phyloP scores from a whole-genome alignment of 1,140 invertebrate genomes.

The Oreohelix idahoensis region DNA sequence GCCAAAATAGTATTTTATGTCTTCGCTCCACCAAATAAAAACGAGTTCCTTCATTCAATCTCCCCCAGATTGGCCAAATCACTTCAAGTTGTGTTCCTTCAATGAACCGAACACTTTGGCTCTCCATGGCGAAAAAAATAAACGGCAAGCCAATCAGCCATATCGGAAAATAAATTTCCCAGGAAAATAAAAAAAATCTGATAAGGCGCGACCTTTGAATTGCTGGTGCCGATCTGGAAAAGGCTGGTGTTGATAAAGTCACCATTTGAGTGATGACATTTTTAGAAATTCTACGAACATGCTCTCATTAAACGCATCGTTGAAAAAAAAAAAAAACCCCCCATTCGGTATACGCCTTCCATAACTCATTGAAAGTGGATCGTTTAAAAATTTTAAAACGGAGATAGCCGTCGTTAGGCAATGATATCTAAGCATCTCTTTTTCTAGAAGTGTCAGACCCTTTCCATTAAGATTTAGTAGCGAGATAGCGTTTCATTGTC shows the following conservation, averaged over 20 bases:
- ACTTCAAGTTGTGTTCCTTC: no score
- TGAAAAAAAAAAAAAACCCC: neutral
- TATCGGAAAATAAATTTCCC: no score
- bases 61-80: no score
- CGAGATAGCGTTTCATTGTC: neutral
- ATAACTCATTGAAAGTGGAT: no score
- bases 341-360: neutral
- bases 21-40: no score
- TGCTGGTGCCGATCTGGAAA: neutral
- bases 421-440: neutral
- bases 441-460: neutral
- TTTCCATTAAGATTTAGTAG: neutral
- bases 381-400: neutral
- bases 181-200: no score
- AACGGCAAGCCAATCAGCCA: no score
- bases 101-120: no score
- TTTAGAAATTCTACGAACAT: slow-evolving; percentile 1
- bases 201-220: no score
- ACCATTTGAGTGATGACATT: neutral
- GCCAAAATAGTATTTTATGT: no score
- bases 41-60: no score
- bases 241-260: neutral
- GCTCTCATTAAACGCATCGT: neutral
- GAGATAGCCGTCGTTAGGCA: neutral
- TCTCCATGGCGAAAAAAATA: no score